A percentile compares a stretch with the other conserved stretches of the same genome.
phyloP scores from a whole-genome alignment of 2,113 vertebrate genomes.

The Phaethornis superciliosus region DNA sequence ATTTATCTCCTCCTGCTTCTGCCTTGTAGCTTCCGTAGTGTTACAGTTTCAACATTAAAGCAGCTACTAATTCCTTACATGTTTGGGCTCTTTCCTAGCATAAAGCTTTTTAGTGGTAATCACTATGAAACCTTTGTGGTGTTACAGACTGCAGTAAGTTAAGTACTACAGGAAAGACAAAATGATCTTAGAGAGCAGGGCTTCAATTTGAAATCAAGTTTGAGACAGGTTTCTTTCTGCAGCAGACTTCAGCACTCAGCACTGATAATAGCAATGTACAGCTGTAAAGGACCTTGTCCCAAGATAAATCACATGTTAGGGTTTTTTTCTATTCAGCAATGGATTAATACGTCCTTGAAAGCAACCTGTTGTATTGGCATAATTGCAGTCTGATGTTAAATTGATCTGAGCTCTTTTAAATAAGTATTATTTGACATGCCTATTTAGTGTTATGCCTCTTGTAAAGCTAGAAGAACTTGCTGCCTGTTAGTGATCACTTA shows the following conservation, averaged over 20 bases:
- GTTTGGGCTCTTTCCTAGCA: not conserved
- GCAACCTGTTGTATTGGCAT: not conserved
- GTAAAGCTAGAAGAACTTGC: conserved; percentile 16
- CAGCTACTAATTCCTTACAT: not conserved
- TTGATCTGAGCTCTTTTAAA: not conserved
- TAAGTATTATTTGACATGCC: not conserved
- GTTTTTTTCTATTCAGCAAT: not conserved
- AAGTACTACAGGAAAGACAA: not conserved
- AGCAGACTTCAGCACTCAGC: not conserved
- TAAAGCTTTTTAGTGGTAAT: not conserved
- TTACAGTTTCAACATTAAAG: not conserved
- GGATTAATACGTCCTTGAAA: not conserved
- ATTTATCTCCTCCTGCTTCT: not conserved
- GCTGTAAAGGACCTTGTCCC: not conserved
- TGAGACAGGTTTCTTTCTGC: not conserved
- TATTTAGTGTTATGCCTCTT: not conserved
- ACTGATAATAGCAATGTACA: not conserved
- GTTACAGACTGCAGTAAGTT: not conserved
- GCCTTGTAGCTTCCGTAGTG: not conserved
- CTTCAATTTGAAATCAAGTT: not conserved
- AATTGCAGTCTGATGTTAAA: not conserved
- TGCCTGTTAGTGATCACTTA: conserved; percentile 28
- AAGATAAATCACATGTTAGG: not conserved
- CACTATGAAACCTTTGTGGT: not conserved
- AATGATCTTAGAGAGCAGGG: not conserved